These are phyloP conservation scores for Platysternon megacephalum DNA, from an alignment of 2,113 vertebrate species.

Conservation along the genomic window DNA sequence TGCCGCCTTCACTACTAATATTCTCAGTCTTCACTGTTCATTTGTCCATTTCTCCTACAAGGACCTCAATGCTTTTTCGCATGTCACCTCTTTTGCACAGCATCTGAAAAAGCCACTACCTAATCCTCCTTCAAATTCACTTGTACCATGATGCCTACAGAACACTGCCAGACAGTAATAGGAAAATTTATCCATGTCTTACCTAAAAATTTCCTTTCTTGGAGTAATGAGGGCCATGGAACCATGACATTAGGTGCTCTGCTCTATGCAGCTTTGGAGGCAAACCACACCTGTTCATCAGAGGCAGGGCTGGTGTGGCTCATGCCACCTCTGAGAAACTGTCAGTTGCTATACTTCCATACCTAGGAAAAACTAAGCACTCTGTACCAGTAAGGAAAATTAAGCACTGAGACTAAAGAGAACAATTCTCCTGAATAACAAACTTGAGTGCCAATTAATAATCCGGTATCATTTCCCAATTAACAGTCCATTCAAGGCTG, in stretches of 20 bases:
- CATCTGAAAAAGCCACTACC: fast-evolving
- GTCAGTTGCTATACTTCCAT: neutral
- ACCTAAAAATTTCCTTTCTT: neutral
- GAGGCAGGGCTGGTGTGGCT: neutral
- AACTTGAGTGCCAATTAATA: neutral
- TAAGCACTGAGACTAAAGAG: neutral
- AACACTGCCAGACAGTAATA: neutral
- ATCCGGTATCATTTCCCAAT: neutral
- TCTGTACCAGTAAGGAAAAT: neutral
- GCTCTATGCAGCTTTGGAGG: neutral
- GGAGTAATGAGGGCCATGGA: neutral
- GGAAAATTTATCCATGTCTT: neutral
- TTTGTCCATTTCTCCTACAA: neutral
- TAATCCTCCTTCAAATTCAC: fast-evolving
- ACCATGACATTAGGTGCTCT: neutral
- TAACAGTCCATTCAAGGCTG: neutral
- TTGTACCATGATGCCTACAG: neutral
- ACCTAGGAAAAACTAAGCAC: neutral
- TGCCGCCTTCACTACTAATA: neutral
- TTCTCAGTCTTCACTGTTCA: neutral
- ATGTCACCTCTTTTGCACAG: neutral
- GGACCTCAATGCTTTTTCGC: neutral
- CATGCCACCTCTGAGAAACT: neutral
- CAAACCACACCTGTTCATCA: neutral
- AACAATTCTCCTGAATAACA: neutral